These are phyloP conservation scores for Orthonyx spaldingii DNA, from an alignment of 2,113 vertebrate genomes.

Conservation along the genomic window DNA sequence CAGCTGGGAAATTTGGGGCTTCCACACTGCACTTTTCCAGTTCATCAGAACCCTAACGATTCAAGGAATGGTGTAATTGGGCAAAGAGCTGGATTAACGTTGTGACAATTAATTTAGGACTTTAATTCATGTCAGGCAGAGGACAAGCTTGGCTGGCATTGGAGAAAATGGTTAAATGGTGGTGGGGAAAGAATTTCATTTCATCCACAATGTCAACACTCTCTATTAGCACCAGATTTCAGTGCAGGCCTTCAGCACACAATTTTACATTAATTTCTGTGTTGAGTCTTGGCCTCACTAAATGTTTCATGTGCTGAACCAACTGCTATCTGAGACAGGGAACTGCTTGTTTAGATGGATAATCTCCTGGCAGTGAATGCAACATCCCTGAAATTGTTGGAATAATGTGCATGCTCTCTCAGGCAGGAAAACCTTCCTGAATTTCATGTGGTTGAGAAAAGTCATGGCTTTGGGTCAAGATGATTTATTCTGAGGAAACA, in stretches of 20 bases:
- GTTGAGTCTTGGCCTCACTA: background rate
- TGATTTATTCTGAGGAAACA: background rate
- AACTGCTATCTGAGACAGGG: background rate
- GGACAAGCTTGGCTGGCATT: background rate
- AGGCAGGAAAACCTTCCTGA: background rate
- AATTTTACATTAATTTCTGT: background rate
- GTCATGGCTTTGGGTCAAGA: background rate
- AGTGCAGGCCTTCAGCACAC: background rate
- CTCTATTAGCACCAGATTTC: background rate
- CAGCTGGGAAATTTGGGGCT: background rate
- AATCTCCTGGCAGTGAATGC: background rate
- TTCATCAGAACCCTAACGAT: background rate
- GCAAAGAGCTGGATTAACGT: background rate
- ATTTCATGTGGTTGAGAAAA: background rate
- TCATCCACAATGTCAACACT: background rate
- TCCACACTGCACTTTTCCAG: background rate
- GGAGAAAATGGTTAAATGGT: background rate
- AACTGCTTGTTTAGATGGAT: background rate
- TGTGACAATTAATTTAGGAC: background rate
- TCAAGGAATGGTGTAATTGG: background rate
- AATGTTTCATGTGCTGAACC: background rate
- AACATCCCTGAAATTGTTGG: background rate
- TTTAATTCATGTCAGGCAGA: background rate
- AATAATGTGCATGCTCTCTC: background rate
- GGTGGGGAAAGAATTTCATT: background rate